Conservation (phyloP, 2,797 vertebrate genomes). For the Mus minutoides region DNA sequence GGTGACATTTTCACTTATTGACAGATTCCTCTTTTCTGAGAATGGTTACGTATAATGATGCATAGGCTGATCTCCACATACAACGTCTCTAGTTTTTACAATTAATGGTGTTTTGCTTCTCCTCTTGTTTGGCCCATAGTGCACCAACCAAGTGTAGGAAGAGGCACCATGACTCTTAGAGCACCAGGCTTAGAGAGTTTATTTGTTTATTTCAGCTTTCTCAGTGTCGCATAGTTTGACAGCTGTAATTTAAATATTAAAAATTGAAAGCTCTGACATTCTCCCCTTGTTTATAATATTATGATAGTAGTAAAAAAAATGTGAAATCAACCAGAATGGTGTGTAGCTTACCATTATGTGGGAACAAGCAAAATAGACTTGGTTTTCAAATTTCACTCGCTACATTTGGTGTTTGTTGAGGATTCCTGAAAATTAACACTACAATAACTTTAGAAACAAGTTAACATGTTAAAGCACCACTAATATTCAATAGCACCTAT, state of each 20-base stretch:
- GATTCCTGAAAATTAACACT: background rate
- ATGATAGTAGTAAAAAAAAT: background rate
- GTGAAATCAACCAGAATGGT: background rate
- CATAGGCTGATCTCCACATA: background rate
- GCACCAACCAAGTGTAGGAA: background rate
- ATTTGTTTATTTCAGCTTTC: background rate
- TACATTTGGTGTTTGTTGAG: background rate
- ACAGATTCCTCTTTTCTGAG: background rate
- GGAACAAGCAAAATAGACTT: background rate
- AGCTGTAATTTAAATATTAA: background rate
- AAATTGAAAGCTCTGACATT: background rate
- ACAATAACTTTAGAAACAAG: background rate
- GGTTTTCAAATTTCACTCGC: constrained; percentile 3
- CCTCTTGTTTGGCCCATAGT: background rate
- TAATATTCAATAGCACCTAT: background rate
- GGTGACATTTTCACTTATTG: background rate
- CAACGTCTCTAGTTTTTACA: background rate
- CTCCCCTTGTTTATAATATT: background rate
- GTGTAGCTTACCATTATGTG: background rate
- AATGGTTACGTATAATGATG: background rate
- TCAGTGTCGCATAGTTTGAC: background rate
- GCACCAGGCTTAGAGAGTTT: background rate
- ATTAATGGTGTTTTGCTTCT: background rate
- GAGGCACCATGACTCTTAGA: background rate
- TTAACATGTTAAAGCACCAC: background rate